phyloP scores from a whole-genome alignment of 2,888 invertebrate species.

The Glomeris marginata region DNA sequence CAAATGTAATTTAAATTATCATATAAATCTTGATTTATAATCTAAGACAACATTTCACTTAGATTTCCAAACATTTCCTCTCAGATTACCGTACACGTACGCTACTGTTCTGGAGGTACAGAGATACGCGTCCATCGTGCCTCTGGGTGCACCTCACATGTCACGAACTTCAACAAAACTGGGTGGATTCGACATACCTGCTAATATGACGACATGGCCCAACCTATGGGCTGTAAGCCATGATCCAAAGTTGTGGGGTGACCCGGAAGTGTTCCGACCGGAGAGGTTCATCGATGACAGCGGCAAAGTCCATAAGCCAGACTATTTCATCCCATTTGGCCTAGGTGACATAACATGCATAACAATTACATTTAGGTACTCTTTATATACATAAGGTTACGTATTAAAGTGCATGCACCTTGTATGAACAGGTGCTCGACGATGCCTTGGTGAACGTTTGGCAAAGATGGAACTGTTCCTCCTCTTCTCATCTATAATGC shows the following conservation, averaged over 20 bases:
- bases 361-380: not conserved
- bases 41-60: too few species aligned
- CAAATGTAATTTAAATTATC: too few species aligned
- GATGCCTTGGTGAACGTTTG: conserved; percentile 4
- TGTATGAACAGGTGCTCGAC: not conserved
- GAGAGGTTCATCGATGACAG: conserved; percentile 11
- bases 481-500: not conserved
- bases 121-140: conserved; percentile 18
- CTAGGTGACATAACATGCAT: not conserved
- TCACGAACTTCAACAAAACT: conserved; percentile 18
- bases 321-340: conserved; percentile 4
- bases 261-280: conserved; percentile 1
- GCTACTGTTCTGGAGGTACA: conserved; percentile 22
- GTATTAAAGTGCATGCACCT: not conserved
- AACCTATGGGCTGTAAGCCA: conserved; percentile 19
- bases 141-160: conserved; percentile 18
- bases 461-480: conserved; percentile 6
- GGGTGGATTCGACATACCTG: conserved; percentile 21
- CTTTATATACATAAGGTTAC: not conserved
- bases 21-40: too few species aligned
- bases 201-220: conserved; percentile 18
- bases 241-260: conserved; percentile 1
- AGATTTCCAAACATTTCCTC: too few species aligned
- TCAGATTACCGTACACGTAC: conserved; percentile 15
- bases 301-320: conserved; percentile 1